A percentile compares a stretch with the other conserved stretches of the same genome.
These are phyloP conservation scores for Acronicta leporina DNA, from an alignment of 2,888 invertebrate genomes.

Conservation along the genomic window DNA sequence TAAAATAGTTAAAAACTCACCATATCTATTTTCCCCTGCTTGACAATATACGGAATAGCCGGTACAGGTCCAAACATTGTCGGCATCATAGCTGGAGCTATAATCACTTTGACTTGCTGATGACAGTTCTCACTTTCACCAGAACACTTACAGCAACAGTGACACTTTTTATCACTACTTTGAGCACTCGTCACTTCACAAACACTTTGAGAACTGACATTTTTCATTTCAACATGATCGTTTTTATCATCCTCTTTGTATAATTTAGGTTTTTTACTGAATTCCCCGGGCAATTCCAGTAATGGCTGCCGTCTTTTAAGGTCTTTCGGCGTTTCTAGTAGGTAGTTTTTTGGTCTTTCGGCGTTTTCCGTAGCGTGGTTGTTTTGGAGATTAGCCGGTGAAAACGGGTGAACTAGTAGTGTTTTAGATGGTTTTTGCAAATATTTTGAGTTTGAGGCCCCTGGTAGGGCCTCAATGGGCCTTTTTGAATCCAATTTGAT, in stretches of 20 bases:
- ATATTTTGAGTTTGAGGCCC: slow-evolving; percentile 68
- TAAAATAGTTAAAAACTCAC: slow-evolving; percentile 56
- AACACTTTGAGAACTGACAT: slow-evolving; percentile 13
- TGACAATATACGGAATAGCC: slow-evolving; percentile 76
- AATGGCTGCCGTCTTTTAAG: slow-evolving; percentile 77
- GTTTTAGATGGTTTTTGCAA: slow-evolving; percentile 66
- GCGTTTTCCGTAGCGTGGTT: slow-evolving; percentile 29
- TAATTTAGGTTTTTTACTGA: slow-evolving; percentile 75
- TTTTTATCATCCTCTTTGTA: slow-evolving; percentile 43
- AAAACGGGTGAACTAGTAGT: slow-evolving; percentile 76
- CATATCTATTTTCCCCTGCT: slow-evolving; percentile 76
- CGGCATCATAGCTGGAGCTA: slow-evolving; percentile 83
- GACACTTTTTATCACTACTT: slow-evolving; percentile 60
- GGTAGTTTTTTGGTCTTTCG: slow-evolving; percentile 68
- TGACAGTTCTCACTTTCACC: slow-evolving; percentile 30
- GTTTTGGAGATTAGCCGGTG: slow-evolving; percentile 22
- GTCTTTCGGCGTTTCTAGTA: slow-evolving; percentile 80
- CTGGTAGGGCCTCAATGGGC: slow-evolving; percentile 73
- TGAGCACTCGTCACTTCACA: slow-evolving; percentile 23
- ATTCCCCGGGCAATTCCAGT: slow-evolving; percentile 74
- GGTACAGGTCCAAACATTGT: slow-evolving; percentile 75
- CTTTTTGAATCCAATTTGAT: slow-evolving; percentile 82
- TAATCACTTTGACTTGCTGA: slow-evolving; percentile 78
- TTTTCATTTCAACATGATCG: slow-evolving; percentile 25
- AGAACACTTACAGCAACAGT: slow-evolving; percentile 33